Conservation (phyloP, 30 jellyfish, hydroid and myxozoan species). For the Aurelia coerulea region DNA sequence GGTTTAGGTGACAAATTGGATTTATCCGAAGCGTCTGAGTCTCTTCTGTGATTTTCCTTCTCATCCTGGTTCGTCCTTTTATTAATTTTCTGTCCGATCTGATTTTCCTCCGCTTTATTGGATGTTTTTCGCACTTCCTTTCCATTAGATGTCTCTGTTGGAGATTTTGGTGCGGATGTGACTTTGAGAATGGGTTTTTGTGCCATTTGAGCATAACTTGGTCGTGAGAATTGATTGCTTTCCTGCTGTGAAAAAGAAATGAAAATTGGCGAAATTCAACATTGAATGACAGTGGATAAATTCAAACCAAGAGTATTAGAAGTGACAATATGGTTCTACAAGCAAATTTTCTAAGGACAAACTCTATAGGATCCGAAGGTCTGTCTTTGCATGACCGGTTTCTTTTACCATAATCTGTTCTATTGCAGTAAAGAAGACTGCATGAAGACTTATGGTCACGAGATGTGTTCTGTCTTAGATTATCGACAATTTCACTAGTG, state of each 20-base stretch:
- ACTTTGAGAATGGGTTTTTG: conserved; percentile 78
- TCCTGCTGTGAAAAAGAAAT: conserved; percentile 27
- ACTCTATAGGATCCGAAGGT: too few relatives aligned
- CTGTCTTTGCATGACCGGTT: too few relatives aligned
- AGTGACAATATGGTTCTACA: too few relatives aligned
- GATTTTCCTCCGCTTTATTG: conserved; percentile 12
- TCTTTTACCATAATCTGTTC: background rate
- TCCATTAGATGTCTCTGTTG: conserved; percentile 48
- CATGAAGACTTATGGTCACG: too few relatives aligned
- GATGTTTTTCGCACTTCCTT: conserved; percentile 54
- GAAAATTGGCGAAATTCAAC: too few relatives aligned
- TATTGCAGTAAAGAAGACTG: background rate
- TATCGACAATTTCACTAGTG: too few relatives aligned
- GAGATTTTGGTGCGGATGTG: conserved; percentile 38
- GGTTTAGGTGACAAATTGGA: conserved; percentile 53
- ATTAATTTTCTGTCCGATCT: conserved; percentile 8
- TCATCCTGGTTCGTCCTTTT: conserved; percentile 21
- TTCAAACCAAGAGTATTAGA: too few relatives aligned
- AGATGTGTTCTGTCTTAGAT: too few relatives aligned
- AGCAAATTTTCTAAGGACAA: too few relatives aligned
- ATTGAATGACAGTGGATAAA: too few relatives aligned
- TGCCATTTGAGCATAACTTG: conserved; percentile 99
- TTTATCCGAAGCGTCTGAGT: conserved; percentile 34
- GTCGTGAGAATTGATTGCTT: conserved; percentile 28
- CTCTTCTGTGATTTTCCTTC: conserved; percentile 31